Evolutionary conservation across 2,888 invertebrate genomes (phyloP), one percentile per base, ranked within the genome.

Genomic region (Eilema depressum): DNA sequence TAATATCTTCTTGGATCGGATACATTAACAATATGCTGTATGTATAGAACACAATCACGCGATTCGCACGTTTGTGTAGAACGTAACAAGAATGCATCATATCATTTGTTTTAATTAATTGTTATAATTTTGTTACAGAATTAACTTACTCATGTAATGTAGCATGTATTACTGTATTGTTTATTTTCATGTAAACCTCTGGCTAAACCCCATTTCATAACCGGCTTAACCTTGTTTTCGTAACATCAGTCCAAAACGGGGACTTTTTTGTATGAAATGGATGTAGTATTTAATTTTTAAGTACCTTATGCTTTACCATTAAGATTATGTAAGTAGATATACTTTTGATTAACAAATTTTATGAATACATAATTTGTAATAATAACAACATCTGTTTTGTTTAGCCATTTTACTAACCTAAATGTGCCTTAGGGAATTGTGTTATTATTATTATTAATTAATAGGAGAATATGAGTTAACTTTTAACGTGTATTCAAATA

Each of bases 21-120:
- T 66, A 37, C 66, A 7, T n/a, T 78, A 81, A 81, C 88, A 85
- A 83, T 87, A 75, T 76, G 83, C 79, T 84, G 78, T 67, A 73
- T 75, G 80, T 68, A 75, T 84, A 75, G 85, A 78, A 80, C 80
- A 77, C 69, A 78, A 84, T 82, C 83, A 87, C 86, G 93, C 93
- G 93, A 87, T 73, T 88, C 81, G 93, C 91, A 91, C 90, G 73
- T 78, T 53, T 66, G 90, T 90, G 92, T 86, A 81, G 86, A 86
- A 81, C 93, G 93, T 92, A 85, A 93, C 95, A 95, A 95, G 95
- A 95, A 95, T 95, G 89, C 93, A 92, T 95, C 95, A 95, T 95
- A 95, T 95, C 95, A 95, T 95, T 95, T 95, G 93, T 93, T 95
- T 94, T 95, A 92, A 92, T 92, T 92, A 90, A 92, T 92, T 92